Conservation (phyloP, 2,113 vertebrate species). For the Labeo rohita region DNA sequence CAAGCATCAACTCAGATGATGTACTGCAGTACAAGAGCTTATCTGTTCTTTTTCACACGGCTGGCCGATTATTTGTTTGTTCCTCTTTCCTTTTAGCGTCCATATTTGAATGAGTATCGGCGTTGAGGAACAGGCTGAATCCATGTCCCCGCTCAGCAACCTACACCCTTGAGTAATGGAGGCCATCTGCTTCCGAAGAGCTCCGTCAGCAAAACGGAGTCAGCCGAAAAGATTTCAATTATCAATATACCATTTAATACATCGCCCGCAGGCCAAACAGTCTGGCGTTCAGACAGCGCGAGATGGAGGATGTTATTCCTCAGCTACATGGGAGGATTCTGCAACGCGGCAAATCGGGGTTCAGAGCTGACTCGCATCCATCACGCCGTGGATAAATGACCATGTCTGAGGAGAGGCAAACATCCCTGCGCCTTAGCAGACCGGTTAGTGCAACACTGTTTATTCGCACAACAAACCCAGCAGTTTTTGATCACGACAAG, state of each 20-base stretch:
- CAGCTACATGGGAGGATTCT: conserved; percentile 68
- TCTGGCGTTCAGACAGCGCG: conserved; percentile 64
- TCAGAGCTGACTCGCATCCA: conserved; percentile 66
- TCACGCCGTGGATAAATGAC: conserved; percentile 66
- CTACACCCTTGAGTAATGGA: conserved; percentile 70
- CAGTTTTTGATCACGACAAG: conserved; percentile 17
- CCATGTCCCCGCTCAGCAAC: conserved; percentile 34
- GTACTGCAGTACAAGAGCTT: no score
- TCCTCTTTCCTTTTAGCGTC: neutral
- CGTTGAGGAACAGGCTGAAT: neutral
- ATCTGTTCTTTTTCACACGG: neutral
- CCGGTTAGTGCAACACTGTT: conserved; percentile 28
- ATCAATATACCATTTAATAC: conserved; percentile 78
- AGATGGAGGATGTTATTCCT: conserved; percentile 75
- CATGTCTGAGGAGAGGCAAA: conserved; percentile 33
- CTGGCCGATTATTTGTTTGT: neutral
- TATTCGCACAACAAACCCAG: neutral
- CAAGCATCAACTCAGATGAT: neutral
- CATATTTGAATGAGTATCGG: conserved; percentile 21
- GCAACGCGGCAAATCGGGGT: conserved; percentile 66
- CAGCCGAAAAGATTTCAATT: conserved; percentile 72
- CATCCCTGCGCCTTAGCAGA: neutral
- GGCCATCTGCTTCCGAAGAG: conserved; percentile 71
- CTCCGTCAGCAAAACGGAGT: conserved; percentile 73
- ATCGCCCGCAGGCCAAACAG: conserved; percentile 68